Evolutionary conservation across 2,113 vertebrate genomes (phyloP), one percentile per base, ranked within the genome.

Genomic region (Ciconia boyciana): DNA sequence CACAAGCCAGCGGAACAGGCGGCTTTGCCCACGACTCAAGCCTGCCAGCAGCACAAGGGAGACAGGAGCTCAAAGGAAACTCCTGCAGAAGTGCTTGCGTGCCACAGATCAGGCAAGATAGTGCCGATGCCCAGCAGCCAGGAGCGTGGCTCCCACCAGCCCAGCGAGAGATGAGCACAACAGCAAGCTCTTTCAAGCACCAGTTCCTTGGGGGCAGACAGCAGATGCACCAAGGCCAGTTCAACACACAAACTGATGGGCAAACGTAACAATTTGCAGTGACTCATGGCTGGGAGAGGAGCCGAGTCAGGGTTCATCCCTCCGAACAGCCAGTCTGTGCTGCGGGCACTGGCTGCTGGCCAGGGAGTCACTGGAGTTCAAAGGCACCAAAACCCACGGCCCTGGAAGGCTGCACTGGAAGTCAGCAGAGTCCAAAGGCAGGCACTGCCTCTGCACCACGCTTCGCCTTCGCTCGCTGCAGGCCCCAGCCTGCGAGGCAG

Each of bases 371-470:
- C 61, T 8, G 44, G 6, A 61, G 43, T 36, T 74, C 94, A 86
- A 76, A 90, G 66, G 61, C 71, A 80, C 44, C 26, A 6, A 55
- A 79, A 7, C 57, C 48, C 52, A 57, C 4, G 1, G 84, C n/a
- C 48, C 64, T 19, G n/a, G 41, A 39, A 87, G 29, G 46, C 51
- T 29, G 29, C 0, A 0, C 34, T 25, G 69, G 43, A 22, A 51
- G 28, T 6, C 1, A 0, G n/a, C 3, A 1, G 44, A 39, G 49
- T 7, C 49, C 29, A 7, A n/a, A 10, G 70, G 82, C 76, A 21
- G 54, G 25, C 0, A 2, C 49, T 28, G 28, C 44, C 57, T 14
- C 48, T 6, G 36, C 1, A 0, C 31, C 48, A 51, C 0, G 6
- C 43, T 57, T 11, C 15, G 69, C 36, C 60, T 12, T 7, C 0